Percentiles rank a stretch among this genome's conserved stretches.
Evolutionary conservation across 2,797 vertebrate genomes (phyloP).

Genomic region (Gorsachius magnificus): DNA sequence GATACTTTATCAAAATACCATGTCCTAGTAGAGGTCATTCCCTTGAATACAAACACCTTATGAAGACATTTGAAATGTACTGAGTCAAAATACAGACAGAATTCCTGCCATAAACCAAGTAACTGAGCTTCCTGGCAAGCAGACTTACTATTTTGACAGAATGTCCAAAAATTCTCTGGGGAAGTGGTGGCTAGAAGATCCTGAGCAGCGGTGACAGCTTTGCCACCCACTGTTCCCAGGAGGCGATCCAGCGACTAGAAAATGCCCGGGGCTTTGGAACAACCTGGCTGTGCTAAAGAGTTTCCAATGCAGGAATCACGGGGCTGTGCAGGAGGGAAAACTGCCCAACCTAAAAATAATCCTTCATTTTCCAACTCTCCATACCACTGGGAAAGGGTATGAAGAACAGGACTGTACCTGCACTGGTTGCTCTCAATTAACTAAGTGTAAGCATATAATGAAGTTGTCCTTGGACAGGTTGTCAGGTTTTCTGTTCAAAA

Average conservation of each 20-base stretch:
- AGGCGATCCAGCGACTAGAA: background rate
- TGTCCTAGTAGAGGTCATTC: background rate
- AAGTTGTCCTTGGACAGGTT: background rate
- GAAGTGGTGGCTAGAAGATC: background rate
- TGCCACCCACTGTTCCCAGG: background rate
- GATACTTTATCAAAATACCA: background rate
- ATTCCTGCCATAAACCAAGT: background rate
- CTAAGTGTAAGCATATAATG: background rate
- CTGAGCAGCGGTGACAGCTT: background rate
- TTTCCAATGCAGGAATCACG: fast-evolving
- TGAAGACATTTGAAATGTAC: background rate
- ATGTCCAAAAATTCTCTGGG: background rate
- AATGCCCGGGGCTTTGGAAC: background rate
- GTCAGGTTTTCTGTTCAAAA: background rate
- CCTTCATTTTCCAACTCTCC: fast-evolving
- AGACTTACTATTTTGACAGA: background rate
- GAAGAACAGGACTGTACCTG: background rate
- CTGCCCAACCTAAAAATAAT: background rate
- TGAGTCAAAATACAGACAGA: background rate
- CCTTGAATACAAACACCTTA: background rate
- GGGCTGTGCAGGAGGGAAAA: background rate
- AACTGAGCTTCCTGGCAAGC: background rate
- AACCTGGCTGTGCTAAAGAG: background rate
- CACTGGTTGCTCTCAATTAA: background rate
- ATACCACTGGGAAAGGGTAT: background rate